phyloP scores from a whole-genome alignment of 1,140 invertebrate species.

The Whitmania pigra region DNA sequence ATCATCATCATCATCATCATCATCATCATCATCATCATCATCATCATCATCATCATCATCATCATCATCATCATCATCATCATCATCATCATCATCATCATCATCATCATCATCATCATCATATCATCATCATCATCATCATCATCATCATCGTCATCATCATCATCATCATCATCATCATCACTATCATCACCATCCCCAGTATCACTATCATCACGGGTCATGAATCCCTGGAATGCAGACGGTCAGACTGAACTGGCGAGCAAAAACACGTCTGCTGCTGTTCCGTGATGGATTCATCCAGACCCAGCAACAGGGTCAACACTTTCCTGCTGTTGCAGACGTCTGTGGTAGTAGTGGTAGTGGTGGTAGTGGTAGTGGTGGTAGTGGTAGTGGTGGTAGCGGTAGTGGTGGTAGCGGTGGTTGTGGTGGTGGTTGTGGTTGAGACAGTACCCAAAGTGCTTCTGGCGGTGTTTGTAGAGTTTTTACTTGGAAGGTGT shows the following conservation, averaged over 20 bases:
- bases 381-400: not conserved
- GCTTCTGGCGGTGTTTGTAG: no score
- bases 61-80: slow-evolving; percentile 1
- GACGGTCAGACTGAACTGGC: no score
- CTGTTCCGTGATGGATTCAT: no score
- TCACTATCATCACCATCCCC: not conserved
- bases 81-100: no score
- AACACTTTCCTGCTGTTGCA: not conserved
- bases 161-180: not conserved
- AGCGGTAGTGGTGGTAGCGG: no score
- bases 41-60: not conserved
- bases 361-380: not conserved
- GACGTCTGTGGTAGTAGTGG: not conserved
- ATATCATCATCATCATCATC: slow-evolving; percentile 6
- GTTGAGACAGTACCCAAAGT: not conserved
- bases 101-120: no score
- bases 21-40: not conserved
- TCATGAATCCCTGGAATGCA: not conserved
- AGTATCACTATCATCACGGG: not conserved
- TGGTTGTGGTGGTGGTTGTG: not conserved
- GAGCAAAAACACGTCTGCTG: no score
- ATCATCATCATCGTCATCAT: not conserved
- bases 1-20: not conserved
- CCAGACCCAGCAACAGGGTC: no score
- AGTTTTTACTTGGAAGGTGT: no score